Evolutionary conservation across 2,797 vertebrate species (phyloP), one percentile per base, ranked within the genome.

Genomic region (Enteromius anoplus): DNA sequence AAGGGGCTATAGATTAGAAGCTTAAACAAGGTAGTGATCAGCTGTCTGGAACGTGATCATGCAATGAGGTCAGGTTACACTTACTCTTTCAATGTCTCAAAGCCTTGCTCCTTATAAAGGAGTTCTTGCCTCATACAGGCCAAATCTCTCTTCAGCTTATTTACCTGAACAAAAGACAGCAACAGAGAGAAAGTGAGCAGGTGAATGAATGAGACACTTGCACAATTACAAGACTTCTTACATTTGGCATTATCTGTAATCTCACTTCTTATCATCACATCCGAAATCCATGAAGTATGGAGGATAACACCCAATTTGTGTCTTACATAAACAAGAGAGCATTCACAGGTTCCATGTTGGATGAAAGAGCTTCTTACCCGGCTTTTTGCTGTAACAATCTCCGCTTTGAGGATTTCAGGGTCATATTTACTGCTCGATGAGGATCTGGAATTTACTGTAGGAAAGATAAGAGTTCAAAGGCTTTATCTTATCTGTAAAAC

Each of bases 351-450:
- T 85, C 9, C 10, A n/a, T n/a, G 58, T 49, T 26, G 51, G 29
- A 51, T 58, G 51, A 7, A 68, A 23, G 29, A 49, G n/a, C n/a
- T 75, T 85, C 96, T 93, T 94, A 99, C 98, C 95, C 98, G 96
- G 89, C 97, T 98, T 91, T 98, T 99, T 75, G 98, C 96, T 11
- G 98, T 99, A 87, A 97, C 93, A 62, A 99, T 99, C 91, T 99
- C 98, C 0, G 98, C 98, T 92, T 99, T 99, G 78, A 99, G 96
- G 92, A 99, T 99, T 85, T 99, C 98, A 0, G 98, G 98, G 91
- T 99, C 98, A 58, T 99, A 99, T 89, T 98, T 99, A 86, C 97
- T 98, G 92, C 96, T 98, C 71, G 97, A 96, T 0, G 98, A 99
- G 0, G 97, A 98, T 84, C 97, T 94, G 87, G 98, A 99, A 81